Percentiles rank a stretch among this genome's conserved stretches.
Conservation (phyloP, 2,888 invertebrate species). For the Lithophane leautieri region DNA sequence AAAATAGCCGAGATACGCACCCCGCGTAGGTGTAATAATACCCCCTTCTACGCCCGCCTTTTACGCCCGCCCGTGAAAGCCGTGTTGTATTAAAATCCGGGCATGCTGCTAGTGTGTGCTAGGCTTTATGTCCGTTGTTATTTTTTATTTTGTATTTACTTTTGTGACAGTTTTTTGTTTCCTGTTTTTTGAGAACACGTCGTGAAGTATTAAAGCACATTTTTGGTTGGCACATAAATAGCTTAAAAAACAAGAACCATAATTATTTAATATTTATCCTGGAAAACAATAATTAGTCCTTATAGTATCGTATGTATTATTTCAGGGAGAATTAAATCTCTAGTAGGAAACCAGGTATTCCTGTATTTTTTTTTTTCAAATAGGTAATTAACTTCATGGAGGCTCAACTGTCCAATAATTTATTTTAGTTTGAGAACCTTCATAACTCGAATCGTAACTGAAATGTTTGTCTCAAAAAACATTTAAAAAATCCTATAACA, state of each 20-base stretch:
- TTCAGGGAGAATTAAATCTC: background rate
- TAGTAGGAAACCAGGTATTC: no score
- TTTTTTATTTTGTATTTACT: constrained; percentile 13
- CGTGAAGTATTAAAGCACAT: constrained; percentile 2
- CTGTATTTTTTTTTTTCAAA: background rate
- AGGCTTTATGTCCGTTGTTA: constrained; percentile 37
- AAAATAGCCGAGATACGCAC: constrained; percentile 81
- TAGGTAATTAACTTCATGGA: background rate
- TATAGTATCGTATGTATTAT: background rate
- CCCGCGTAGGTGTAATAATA: constrained; percentile 75
- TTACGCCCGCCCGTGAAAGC: constrained; percentile 45
- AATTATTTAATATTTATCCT: background rate
- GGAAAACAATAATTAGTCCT: background rate
- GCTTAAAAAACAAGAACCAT: background rate
- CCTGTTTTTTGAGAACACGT: background rate
- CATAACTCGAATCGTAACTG: background rate
- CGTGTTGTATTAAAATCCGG: constrained; percentile 54
- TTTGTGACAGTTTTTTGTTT: background rate
- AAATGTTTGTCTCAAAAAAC: background rate
- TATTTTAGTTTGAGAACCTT: background rate
- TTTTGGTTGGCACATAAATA: background rate
- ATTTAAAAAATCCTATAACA: background rate
- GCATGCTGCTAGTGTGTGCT: constrained; percentile 19
- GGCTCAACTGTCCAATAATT: background rate
- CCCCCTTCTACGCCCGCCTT: constrained; percentile 65